phyloP scores from a whole-genome alignment of 2,888 invertebrate genomes.

The Nebria salina region DNA sequence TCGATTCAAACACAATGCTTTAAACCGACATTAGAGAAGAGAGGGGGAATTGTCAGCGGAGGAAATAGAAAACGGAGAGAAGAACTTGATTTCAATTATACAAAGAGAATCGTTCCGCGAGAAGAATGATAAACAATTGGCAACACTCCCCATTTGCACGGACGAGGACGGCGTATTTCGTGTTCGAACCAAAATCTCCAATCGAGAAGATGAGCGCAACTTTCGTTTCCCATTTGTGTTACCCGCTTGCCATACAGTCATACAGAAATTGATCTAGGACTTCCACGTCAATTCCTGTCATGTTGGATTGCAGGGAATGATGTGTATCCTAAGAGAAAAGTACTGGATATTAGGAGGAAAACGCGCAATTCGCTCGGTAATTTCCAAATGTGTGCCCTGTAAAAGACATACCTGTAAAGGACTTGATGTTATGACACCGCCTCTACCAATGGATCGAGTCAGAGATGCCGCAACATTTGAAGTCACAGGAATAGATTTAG shows the following conservation, averaged over 20 bases:
- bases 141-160: slow-evolving; percentile 33
- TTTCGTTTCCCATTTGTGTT: slow-evolving; percentile 53
- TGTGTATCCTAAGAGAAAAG: slow-evolving; percentile 47
- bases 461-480: neutral
- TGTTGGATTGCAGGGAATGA: slow-evolving; percentile 46
- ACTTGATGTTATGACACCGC: neutral
- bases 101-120: slow-evolving; percentile 15
- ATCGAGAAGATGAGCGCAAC: slow-evolving; percentile 47
- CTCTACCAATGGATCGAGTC: neutral
- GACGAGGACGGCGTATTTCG: slow-evolving; percentile 49
- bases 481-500: neutral
- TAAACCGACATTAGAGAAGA: neutral
- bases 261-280: slow-evolving; percentile 48
- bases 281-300: slow-evolving; percentile 42
- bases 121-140: slow-evolving; percentile 39
- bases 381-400: slow-evolving; percentile 32
- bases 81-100: slow-evolving; percentile 27
- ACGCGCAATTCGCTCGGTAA: slow-evolving; percentile 40
- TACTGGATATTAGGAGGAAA: slow-evolving; percentile 47
- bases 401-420: neutral
- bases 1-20: slow-evolving; percentile 10
- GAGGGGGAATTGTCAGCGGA: slow-evolving; percentile 20
- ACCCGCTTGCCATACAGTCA: slow-evolving; percentile 50
- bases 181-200: slow-evolving; percentile 48
- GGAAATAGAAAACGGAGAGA: slow-evolving; percentile 14